phyloP scores from a whole-genome alignment of 2,888 invertebrate species.

The Salpingus planirostris region DNA sequence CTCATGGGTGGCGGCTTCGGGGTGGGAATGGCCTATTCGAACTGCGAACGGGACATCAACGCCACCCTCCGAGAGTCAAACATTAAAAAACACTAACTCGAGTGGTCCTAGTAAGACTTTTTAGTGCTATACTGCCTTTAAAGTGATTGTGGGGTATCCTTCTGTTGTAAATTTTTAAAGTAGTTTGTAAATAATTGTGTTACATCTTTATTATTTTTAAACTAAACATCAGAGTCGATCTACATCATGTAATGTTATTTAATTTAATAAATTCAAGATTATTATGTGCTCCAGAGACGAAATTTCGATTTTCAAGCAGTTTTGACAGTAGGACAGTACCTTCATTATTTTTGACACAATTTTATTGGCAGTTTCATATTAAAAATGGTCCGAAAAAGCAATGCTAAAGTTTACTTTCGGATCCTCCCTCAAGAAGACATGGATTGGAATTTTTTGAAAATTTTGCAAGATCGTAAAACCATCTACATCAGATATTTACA shows the following conservation, averaged over 20 bases:
- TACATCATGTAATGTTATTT: no score
- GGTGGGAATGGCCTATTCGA: constrained; percentile 81
- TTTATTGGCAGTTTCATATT: no score
- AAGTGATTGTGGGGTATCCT: no score
- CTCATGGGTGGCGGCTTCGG: constrained; percentile 84
- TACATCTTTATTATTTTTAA: no score
- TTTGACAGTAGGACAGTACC: constrained; percentile 2
- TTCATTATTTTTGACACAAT: no score
- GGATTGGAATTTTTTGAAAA: constrained; percentile 31
- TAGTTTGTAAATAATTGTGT: constrained; percentile 13
- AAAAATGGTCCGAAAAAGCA: no score
- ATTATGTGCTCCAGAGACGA: no score
- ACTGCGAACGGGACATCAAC: constrained; percentile 67
- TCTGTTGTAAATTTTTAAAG: constrained; percentile 6
- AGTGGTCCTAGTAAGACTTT: background rate
- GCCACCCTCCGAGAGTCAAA: constrained; percentile 21
- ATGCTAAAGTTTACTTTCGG: constrained; percentile 29
- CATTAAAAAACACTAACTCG: constrained; percentile 1
- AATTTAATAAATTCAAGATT: no score
- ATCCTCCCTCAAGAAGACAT: constrained; percentile 28
- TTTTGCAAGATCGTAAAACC: constrained; percentile 31
- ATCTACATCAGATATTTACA: constrained; percentile 36
- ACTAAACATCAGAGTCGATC: no score
- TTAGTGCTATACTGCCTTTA: constrained; percentile 5
- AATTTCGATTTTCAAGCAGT: background rate